Evolutionary conservation across 2,888 invertebrate species (phyloP).

Genomic region (Scotopteryx bipunctaria): DNA sequence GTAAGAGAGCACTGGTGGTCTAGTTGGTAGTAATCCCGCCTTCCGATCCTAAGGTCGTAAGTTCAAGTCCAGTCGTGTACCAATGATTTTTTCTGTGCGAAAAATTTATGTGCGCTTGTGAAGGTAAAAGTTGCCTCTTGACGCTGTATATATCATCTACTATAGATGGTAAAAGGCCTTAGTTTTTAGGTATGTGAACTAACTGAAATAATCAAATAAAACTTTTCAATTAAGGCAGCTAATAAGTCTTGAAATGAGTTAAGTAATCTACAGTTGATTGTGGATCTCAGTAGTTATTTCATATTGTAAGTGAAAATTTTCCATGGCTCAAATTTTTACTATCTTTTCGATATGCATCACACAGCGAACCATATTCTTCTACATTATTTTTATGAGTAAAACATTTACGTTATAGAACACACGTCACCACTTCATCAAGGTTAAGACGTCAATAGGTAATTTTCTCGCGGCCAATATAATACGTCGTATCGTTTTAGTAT

Average conservation of each 20-base stretch:
- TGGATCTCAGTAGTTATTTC: slow-evolving; percentile 78
- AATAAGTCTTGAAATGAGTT: slow-evolving; percentile 44
- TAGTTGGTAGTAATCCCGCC: too few relatives aligned
- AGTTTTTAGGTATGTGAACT: too few relatives aligned
- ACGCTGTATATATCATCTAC: too few relatives aligned
- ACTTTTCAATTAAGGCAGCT: background rate
- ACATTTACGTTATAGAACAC: slow-evolving; percentile 39
- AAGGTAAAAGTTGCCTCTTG: too few relatives aligned
- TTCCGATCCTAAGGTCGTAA: too few relatives aligned
- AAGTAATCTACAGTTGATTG: slow-evolving; percentile 80
- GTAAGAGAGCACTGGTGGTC: too few relatives aligned
- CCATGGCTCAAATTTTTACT: slow-evolving; percentile 61
- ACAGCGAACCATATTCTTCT: slow-evolving; percentile 68
- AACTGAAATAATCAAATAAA: background rate
- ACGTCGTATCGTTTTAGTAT: slow-evolving; percentile 22
- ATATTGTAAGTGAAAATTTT: slow-evolving; percentile 64
- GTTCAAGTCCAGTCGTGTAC: too few relatives aligned
- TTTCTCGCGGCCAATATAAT: background rate
- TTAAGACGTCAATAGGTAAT: background rate
- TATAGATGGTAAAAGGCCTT: too few relatives aligned
- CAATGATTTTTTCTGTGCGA: too few relatives aligned
- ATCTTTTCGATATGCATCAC: slow-evolving; percentile 38
- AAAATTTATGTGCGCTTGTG: too few relatives aligned
- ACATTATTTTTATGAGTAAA: slow-evolving; percentile 53
- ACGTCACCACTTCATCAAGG: background rate